Evolutionary conservation across 2,888 invertebrate species (phyloP), one percentile per base, ranked within the genome.

Genomic region (Calliphora vomitoria): DNA sequence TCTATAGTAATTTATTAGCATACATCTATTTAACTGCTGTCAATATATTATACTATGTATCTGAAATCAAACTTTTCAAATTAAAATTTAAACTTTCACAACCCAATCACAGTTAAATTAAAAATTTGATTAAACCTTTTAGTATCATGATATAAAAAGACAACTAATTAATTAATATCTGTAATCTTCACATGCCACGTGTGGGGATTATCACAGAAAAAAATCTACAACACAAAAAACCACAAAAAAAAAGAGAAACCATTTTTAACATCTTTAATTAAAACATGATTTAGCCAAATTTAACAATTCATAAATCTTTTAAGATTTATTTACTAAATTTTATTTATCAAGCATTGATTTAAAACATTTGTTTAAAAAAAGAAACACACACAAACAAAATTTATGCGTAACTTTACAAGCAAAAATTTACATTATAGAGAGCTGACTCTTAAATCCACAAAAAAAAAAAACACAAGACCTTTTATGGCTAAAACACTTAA

Each of bases 241-340:
- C 20, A 35, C n/a, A n/a, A n/a, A 38, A 10, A 20, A 50, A 44
- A 68, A 55, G 18, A 68, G 55, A 79, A 55, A 66, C 50, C 11
- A 15, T 13, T 20, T 44, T 44, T 11, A 68, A 62, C 4, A 25
- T 35, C 31, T 68, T 31, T 35, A 69, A 55, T 44, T 55, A 79
- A 58, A 58, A 79, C 79, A 38, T 55, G 79, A 20, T 68, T 44
- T 41, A 58, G 38, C 18, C 18, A 35, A 79, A 78, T 47, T 66
- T 47, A 68, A 72, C 66, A 72, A 84, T 31, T 79, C 55, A 84
- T 84, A 74, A 76, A 85, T 85, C 44, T 69, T 75, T 58, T 60
- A 85, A 53, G 64, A 81, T 75, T 71, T 81, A 71, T 85, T 64
- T 41, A 62, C 53, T 53, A 31, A 13, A 79, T 38, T 66, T 25